Percentiles rank a stretch among this genome's conserved stretches.
Evolutionary conservation across 2,888 invertebrate species (phyloP).

Genomic region (Baccha elongata): DNA sequence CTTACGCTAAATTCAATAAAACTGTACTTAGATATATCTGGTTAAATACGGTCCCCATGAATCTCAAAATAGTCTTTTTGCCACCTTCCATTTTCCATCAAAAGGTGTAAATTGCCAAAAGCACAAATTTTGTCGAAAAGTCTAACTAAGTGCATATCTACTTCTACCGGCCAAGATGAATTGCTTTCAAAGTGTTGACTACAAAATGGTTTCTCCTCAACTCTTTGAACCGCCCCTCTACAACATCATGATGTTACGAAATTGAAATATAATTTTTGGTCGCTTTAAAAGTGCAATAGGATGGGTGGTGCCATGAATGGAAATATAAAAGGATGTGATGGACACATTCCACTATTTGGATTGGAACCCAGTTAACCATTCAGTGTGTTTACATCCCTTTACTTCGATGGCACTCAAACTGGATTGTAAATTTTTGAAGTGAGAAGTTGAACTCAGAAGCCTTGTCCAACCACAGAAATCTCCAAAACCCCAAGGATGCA

Average conservation of each 20-base stretch:
- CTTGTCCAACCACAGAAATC: constrained; percentile 66
- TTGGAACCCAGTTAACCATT: constrained; percentile 48
- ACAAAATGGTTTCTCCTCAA: constrained; percentile 7
- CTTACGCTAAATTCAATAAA: constrained; percentile 60
- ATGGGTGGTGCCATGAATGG: constrained; percentile 1
- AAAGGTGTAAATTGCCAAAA: constrained; percentile 77
- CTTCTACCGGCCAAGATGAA: constrained; percentile 39
- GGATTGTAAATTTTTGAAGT: constrained; percentile 73
- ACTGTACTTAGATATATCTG: constrained; percentile 6
- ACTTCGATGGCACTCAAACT: constrained; percentile 64
- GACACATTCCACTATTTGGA: constrained; percentile 47
- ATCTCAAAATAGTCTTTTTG: constrained; percentile 31
- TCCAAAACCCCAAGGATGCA: constrained; percentile 63
- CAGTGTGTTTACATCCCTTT: constrained; percentile 53
- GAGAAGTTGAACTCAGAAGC: constrained; percentile 68
- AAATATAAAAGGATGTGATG: constrained; percentile 3
- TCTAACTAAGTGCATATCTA: constrained; percentile 69
- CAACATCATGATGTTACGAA: constrained; percentile 56
- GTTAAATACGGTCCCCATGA: constrained; percentile 42
- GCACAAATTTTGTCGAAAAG: constrained; percentile 75
- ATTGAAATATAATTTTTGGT: constrained; percentile 74
- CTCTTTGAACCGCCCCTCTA: not conserved
- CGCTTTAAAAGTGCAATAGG: constrained; percentile 50
- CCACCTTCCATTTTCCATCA: constrained; percentile 47
- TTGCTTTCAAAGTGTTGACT: constrained; percentile 25